Evolutionary conservation across 2,797 vertebrate species (phyloP), one percentile per base, ranked within the genome.

Genomic region (Oreochromis mossambicus): DNA sequence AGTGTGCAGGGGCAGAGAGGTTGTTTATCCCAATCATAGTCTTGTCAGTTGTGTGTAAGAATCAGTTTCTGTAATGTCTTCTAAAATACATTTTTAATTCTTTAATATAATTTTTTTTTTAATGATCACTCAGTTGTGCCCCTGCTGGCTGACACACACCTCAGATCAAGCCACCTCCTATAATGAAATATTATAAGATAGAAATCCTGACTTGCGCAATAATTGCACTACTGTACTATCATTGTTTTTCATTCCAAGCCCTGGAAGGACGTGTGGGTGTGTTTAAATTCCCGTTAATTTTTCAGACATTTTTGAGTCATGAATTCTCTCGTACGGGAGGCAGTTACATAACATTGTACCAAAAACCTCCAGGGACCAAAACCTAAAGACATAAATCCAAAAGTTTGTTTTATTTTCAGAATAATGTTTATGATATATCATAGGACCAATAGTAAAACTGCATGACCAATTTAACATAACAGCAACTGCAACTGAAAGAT

Each of bases 261-360:
- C 6, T 73, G 6, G 10, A 29, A 73, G 41, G 43, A 7, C 0
- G 1, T 10, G 24, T 17, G 68, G 24, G 38, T 17, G 21, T 46
- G 68, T 73, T 43, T 17, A 29, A 29, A 12, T 29, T 48, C 41
- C 21, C 4, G 1, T 11, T 29, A 46, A 46, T 7, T 29, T 73
- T 2, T 73, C 41, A 19, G 41, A 43, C 14, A 48, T 46, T 68
- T 43, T 2, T 46, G 41, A 73, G 41, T 73, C 66, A 73, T 29
- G 5, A 73, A 70, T 70, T 70, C 41, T 46, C 14, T 19, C 9
- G 19, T 34, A 61, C 29, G 12, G 29, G 56, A 12, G 56, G 32
- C 36, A 36, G 32, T 61, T 36, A 0, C 17, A 34, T 34, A 61
- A n/a, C 32, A n/a, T 3, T n/a, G 56, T 61, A 19, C 0, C 56